Percentiles rank a stretch among this genome's conserved stretches.
Conservation (phyloP, 2,888 invertebrate genomes). For the Zaprionus bogoriensis region DNA sequence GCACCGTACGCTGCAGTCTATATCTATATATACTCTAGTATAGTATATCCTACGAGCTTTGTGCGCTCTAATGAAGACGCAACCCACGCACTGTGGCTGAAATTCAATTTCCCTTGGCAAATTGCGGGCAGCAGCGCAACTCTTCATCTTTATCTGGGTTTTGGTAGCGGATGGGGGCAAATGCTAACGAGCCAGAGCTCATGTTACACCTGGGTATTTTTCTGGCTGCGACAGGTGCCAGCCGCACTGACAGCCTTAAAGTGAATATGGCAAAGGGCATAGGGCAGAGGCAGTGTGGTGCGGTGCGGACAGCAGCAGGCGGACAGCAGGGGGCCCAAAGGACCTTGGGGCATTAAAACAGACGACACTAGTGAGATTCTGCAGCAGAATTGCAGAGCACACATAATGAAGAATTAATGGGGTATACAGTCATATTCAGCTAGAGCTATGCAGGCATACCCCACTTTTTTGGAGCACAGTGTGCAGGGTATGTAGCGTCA, state of each 20-base stretch:
- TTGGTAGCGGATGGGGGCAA: neutral
- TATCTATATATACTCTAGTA: neutral
- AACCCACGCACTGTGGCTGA: conserved; percentile 15
- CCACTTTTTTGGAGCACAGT: too few relatives aligned
- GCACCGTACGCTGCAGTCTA: neutral
- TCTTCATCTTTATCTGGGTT: neutral
- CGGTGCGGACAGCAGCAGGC: neutral
- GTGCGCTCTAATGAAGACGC: conserved; percentile 10
- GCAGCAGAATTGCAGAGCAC: neutral
- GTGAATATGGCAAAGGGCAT: conserved; percentile 3
- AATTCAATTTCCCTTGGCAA: conserved; percentile 46
- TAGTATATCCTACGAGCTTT: neutral
- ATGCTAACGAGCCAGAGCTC: conserved; percentile 48
- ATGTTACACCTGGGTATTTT: conserved; percentile 25
- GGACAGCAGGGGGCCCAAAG: neutral
- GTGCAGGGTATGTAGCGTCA: too few relatives aligned
- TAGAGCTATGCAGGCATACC: too few relatives aligned
- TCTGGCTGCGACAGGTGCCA: conserved; percentile 29
- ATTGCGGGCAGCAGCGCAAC: conserved; percentile 23
- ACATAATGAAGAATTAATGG: neutral
- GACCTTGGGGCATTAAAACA: neutral
- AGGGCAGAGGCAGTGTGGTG: too few relatives aligned
- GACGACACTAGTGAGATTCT: neutral
- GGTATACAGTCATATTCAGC: neutral
- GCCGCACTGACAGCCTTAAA: conserved; percentile 23